Conservation (phyloP, 1,140 invertebrate species). For the Lanistes nyassanus region DNA sequence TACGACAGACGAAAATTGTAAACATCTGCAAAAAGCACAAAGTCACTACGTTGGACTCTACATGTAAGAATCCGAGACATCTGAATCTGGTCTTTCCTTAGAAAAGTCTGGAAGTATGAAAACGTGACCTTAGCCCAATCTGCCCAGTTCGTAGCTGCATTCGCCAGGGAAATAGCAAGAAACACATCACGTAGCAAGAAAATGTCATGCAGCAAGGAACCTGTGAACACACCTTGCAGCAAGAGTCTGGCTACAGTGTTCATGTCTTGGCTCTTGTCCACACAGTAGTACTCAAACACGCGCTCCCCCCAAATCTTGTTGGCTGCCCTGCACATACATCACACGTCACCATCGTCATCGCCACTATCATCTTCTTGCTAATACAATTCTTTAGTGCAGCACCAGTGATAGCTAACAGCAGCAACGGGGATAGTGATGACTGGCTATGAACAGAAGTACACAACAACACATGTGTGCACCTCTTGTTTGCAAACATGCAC, state of each 20-base stretch:
- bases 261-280: slow-evolving; percentile 84
- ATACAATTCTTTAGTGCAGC: background rate
- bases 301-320: slow-evolving; percentile 75
- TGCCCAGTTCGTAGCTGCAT: background rate
- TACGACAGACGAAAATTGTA: too few species aligned
- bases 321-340: slow-evolving; percentile 74
- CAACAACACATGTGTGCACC: background rate
- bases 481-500: background rate
- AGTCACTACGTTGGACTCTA: background rate
- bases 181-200: too few species aligned
- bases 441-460: background rate
- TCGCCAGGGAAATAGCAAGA: too few species aligned
- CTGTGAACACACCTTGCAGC: slow-evolving; percentile 73
- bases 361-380: background rate
- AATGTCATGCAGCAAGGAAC: too few species aligned
- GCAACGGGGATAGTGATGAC: background rate
- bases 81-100: too few species aligned
- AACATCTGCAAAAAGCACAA: too few species aligned
- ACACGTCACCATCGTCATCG: background rate
- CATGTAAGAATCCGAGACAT: too few species aligned
- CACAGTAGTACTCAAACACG: slow-evolving; percentile 83
- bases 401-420: background rate
- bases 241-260: slow-evolving; percentile 81
- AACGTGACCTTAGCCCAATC: background rate
- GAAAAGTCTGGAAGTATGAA: background rate